Conservation (phyloP, 2,113 vertebrate genomes). For the Oenanthe oenanthe region DNA sequence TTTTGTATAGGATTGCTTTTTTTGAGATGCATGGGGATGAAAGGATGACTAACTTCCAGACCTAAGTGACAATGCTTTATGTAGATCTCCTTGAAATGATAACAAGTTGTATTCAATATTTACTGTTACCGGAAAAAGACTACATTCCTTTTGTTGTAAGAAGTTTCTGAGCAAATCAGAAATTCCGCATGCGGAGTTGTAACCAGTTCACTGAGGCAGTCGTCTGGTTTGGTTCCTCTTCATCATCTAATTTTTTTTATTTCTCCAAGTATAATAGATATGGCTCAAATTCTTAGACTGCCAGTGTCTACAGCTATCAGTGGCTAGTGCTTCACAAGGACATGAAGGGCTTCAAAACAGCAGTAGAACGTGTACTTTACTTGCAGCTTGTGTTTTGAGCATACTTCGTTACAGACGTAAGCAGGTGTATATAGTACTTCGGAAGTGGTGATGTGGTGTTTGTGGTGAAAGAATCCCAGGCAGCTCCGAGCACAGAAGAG, state of each 20-base stretch:
- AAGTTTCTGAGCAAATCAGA: not conserved
- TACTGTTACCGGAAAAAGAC: not conserved
- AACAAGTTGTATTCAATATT: not conserved
- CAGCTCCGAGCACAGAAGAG: not conserved
- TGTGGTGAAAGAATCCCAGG: not conserved
- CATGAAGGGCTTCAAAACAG: not conserved
- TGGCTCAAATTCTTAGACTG: not conserved
- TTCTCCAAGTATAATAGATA: not conserved
- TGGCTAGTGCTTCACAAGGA: not conserved
- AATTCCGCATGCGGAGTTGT: not conserved
- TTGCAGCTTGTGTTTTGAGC: not conserved
- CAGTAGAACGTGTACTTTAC: not conserved
- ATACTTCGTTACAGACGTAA: not conserved
- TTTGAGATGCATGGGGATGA: not conserved
- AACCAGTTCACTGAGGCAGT: not conserved
- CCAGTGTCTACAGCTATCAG: not conserved
- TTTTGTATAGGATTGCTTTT: not conserved
- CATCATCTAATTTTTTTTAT: not conserved
- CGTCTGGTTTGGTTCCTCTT: not conserved
- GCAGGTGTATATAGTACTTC: not conserved
- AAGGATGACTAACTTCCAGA: not conserved
- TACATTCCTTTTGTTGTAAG: not conserved
- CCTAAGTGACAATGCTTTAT: not conserved
- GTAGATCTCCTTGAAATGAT: not conserved
- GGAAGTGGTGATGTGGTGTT: not conserved